phyloP scores from a whole-genome alignment of 2,797 vertebrate genomes.

The Eutrigla gurnardus region DNA sequence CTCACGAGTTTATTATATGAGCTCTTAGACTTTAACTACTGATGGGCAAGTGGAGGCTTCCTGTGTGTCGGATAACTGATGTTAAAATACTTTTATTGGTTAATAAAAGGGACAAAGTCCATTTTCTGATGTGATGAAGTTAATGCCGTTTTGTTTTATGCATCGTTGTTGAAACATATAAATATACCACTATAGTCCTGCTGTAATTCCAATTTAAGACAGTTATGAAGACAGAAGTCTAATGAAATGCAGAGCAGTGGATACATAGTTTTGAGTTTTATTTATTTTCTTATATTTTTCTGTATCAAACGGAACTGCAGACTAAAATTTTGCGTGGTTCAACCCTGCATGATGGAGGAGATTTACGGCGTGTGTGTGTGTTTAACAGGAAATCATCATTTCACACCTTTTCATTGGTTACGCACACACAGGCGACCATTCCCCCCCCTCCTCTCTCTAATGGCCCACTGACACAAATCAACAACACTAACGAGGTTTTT shows the following conservation, averaged over 20 bases:
- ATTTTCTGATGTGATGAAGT: background rate
- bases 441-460: conserved; percentile 20
- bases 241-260: background rate
- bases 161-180: no score
- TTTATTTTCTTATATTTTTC: no score
- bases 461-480: conserved; percentile 55
- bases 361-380: background rate
- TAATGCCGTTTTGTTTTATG: no score
- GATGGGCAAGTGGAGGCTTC: background rate
- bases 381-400: conserved; percentile 44
- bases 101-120: background rate
- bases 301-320: no score
- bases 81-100: background rate
- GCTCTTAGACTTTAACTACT: background rate
- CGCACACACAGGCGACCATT: background rate
- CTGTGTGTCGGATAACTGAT: background rate
- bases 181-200: no score
- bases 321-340: no score
- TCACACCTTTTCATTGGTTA: conserved; percentile 58
- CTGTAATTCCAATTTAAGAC: no score
- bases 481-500: conserved; percentile 27
- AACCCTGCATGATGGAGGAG: background rate
- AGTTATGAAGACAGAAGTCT: background rate
- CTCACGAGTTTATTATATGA: conserved; percentile 32
- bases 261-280: no score